Evolutionary conservation across 2,797 vertebrate genomes (phyloP).

Genomic region (Sciurus vulgaris): DNA sequence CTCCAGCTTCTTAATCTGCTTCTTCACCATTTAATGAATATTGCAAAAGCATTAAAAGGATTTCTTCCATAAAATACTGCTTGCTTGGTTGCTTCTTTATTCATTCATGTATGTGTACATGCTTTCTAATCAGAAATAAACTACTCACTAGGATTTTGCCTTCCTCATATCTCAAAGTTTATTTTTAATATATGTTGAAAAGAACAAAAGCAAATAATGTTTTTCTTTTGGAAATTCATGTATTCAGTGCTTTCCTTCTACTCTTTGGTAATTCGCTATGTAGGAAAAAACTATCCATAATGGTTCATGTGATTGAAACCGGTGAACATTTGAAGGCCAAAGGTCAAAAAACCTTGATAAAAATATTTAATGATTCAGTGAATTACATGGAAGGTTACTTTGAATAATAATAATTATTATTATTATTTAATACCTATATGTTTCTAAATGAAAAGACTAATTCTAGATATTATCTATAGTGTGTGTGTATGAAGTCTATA

Average conservation of each 20-base stretch:
- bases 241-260: neutral
- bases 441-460: neutral
- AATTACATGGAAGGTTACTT: constrained; percentile 34
- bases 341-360: neutral
- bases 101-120: neutral
- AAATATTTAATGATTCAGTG: constrained; percentile 5
- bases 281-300: neutral
- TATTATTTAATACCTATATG: neutral
- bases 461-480: neutral
- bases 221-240: neutral
- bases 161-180: neutral
- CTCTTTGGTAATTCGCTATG: neutral
- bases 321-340: neutral
- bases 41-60: neutral
- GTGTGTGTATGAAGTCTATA: neutral
- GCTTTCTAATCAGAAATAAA: neutral
- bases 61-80: neutral
- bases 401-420: neutral
- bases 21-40: neutral
- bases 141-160: neutral
- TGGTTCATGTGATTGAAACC: neutral
- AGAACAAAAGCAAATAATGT: neutral
- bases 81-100: neutral
- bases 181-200: neutral
- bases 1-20: neutral